phyloP scores from a whole-genome alignment of 2,888 invertebrate species.

The Zaprionus lineosus region DNA sequence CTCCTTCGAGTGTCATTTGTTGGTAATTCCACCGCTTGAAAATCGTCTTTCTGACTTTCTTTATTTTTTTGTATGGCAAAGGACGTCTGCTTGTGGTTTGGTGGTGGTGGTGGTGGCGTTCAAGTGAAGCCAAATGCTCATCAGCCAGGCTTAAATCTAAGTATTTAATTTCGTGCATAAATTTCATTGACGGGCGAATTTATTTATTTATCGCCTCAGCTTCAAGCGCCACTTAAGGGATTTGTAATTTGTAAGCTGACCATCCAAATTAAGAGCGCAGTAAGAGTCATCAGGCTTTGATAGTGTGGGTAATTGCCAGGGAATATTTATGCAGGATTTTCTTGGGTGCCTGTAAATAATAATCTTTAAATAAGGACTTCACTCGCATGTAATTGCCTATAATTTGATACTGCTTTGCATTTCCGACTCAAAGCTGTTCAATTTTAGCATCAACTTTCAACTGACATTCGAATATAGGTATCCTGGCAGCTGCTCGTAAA shows the following conservation, averaged over 20 bases:
- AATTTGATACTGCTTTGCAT: too few relatives aligned
- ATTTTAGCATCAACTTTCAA: too few relatives aligned
- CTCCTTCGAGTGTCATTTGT: too few relatives aligned
- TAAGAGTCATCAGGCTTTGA: neutral
- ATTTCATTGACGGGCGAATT: conserved; percentile 49
- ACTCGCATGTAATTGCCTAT: too few relatives aligned
- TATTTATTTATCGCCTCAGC: conserved; percentile 58
- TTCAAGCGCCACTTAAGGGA: conserved; percentile 51
- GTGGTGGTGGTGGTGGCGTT: conserved; percentile 8
- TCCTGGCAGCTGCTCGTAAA: too few relatives aligned
- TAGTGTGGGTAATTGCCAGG: conserved; percentile 18
- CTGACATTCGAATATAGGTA: too few relatives aligned
- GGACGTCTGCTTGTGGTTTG: conserved; percentile 31
- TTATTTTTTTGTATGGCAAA: conserved; percentile 8
- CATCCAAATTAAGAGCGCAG: conserved; percentile 2
- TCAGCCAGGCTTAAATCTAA: conserved; percentile 51
- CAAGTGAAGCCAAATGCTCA: conserved; percentile 36
- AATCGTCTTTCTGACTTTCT: neutral
- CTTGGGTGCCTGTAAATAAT: too few relatives aligned
- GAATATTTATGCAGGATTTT: too few relatives aligned
- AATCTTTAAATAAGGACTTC: too few relatives aligned
- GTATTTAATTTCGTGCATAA: conserved; percentile 64
- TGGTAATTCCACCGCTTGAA: too few relatives aligned
- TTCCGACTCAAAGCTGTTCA: too few relatives aligned
- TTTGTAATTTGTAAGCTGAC: conserved; percentile 53